Evolutionary conservation across 2,888 invertebrate genomes (phyloP).

Genomic region (Tipula lateralis): DNA sequence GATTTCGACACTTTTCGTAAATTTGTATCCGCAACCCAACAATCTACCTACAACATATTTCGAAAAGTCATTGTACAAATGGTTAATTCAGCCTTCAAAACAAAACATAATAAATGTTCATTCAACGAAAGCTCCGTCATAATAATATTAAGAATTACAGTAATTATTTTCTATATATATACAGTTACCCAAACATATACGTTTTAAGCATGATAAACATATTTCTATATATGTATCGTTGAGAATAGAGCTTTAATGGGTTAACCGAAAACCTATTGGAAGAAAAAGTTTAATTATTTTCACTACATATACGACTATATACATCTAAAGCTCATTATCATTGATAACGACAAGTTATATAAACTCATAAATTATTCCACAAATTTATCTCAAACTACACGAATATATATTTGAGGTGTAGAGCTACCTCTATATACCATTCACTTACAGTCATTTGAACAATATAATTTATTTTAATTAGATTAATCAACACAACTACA

Average conservation of each 20-base stretch:
- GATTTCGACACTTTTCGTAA: too few relatives aligned
- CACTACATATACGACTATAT: neutral
- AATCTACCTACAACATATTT: too few relatives aligned
- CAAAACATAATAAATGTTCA: too few relatives aligned
- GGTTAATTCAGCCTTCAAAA: too few relatives aligned
- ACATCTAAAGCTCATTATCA: constrained; percentile 15
- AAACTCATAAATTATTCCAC: neutral
- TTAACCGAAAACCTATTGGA: neutral
- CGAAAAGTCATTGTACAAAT: too few relatives aligned
- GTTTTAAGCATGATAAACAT: neutral
- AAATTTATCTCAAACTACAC: neutral
- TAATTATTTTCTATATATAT: neutral
- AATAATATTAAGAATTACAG: neutral
- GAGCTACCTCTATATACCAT: too few relatives aligned
- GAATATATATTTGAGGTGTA: too few relatives aligned
- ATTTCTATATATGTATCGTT: neutral
- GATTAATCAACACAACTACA: neutral
- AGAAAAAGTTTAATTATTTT: neutral
- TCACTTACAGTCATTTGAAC: neutral
- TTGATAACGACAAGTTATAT: neutral
- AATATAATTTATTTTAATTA: neutral
- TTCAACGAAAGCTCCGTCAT: neutral
- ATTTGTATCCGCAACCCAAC: too few relatives aligned
- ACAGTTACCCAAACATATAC: too few relatives aligned
- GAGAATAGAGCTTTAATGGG: neutral